A percentile compares a stretch with the other conserved stretches of the same genome.
These are phyloP conservation scores for Nyctibius bracteatus DNA, from an alignment of 2,113 vertebrate genomes.

Conservation along the genomic window DNA sequence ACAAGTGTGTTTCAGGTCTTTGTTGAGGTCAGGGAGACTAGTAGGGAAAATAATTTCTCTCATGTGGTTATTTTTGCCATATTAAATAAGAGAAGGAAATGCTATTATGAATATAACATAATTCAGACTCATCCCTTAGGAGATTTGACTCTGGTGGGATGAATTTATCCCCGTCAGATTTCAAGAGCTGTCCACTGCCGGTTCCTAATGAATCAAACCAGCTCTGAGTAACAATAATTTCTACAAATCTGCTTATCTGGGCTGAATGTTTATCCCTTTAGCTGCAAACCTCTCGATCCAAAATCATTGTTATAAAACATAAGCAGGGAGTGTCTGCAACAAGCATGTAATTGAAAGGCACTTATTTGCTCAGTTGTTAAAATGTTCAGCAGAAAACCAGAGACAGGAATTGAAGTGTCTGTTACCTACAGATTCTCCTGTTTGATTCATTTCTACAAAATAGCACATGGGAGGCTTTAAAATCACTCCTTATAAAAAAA, in stretches of 20 bases:
- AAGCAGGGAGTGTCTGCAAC: constrained; percentile 13
- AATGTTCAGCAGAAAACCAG: not conserved
- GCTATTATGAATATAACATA: not conserved
- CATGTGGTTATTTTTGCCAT: not conserved
- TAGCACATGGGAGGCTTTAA: not conserved
- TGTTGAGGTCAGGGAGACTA: not conserved
- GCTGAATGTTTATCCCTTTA: constrained; percentile 50
- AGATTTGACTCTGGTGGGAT: constrained; percentile 28
- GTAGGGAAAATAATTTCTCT: not conserved
- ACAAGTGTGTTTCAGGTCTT: not conserved
- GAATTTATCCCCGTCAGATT: constrained; percentile 49
- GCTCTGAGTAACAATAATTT: constrained; percentile 49
- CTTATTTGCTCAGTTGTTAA: constrained; percentile 9
- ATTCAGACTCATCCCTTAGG: constrained; percentile 28
- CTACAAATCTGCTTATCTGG: constrained; percentile 52
- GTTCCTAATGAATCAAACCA: constrained; percentile 27
- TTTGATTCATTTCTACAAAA: not conserved
- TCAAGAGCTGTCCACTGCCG: constrained; percentile 10
- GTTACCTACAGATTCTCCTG: not conserved
- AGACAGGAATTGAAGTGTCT: not conserved
- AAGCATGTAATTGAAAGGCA: constrained; percentile 43
- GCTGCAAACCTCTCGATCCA: constrained; percentile 31
- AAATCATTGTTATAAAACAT: not conserved
- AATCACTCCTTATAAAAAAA: not conserved
- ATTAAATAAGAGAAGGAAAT: constrained; percentile 8